Evolutionary conservation across 2,888 invertebrate species (phyloP).

Genomic region (Diarsia brunnea): DNA sequence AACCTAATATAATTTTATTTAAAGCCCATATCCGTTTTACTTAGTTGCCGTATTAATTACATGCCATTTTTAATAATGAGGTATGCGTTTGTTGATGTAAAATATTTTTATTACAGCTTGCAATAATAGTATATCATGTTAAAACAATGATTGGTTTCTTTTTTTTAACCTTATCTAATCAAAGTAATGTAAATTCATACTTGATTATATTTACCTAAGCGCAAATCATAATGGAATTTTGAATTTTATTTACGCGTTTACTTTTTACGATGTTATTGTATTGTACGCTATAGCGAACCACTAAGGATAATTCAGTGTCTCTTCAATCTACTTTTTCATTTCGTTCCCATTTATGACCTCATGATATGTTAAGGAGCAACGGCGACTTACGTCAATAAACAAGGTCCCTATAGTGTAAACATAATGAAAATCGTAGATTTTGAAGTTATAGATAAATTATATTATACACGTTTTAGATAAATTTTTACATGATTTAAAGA

Average conservation of each 20-base stretch:
- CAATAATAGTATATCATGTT: neutral
- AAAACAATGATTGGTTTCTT: neutral
- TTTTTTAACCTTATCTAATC: slow-evolving; percentile 26
- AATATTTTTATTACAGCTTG: slow-evolving; percentile 13
- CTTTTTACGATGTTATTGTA: slow-evolving; percentile 20
- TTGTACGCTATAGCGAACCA: slow-evolving; percentile 28
- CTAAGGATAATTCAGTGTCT: slow-evolving; percentile 23
- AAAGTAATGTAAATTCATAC: neutral
- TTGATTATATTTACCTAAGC: slow-evolving; percentile 19
- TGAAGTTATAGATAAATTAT: too few relatives aligned
- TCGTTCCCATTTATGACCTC: neutral
- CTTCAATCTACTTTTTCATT: slow-evolving; percentile 18
- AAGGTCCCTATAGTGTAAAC: neutral
- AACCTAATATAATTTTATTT: too few relatives aligned
- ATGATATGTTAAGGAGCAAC: neutral
- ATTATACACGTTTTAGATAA: too few relatives aligned
- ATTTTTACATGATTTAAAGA: neutral
- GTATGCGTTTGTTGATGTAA: neutral
- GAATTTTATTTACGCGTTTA: slow-evolving; percentile 7
- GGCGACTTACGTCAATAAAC: neutral
- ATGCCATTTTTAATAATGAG: too few relatives aligned
- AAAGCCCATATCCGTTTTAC: too few relatives aligned
- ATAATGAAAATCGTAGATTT: too few relatives aligned
- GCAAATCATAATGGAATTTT: slow-evolving; percentile 13
- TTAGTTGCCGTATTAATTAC: too few relatives aligned